Percentiles rank a stretch among this genome's conserved stretches.
These are phyloP conservation scores for Vultur gryphus DNA, from an alignment of 2,797 vertebrate genomes.

Conservation along the genomic window DNA sequence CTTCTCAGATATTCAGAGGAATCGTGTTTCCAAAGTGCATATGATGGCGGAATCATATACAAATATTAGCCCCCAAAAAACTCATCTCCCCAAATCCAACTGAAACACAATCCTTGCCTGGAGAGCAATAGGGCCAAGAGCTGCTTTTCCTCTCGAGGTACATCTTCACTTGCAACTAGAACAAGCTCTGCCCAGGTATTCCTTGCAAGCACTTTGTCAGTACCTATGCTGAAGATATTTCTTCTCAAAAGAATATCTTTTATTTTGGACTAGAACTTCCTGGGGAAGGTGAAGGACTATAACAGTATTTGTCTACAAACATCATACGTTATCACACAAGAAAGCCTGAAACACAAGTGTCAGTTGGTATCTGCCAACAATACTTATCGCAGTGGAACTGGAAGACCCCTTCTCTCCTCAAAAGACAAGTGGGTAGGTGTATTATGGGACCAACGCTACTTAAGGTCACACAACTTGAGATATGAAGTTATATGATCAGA, in stretches of 20 bases:
- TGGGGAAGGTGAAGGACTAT: not conserved
- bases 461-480: not conserved
- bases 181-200: not conserved
- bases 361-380: not conserved
- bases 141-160: not conserved
- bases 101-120: not conserved
- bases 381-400: not conserved
- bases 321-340: not conserved
- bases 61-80: not conserved
- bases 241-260: not conserved
- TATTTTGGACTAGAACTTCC: not conserved
- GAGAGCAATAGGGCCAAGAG: not conserved
- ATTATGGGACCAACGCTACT: not conserved
- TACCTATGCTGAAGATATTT: not conserved
- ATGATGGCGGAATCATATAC: not conserved
- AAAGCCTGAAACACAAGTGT: not conserved
- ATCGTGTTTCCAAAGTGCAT: not conserved
- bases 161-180: not conserved
- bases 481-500: not conserved
- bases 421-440: not conserved
- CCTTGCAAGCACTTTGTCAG: not conserved
- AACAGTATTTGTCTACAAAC: not conserved
- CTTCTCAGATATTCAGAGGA: not conserved
- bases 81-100: not conserved
- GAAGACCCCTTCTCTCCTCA: not conserved